phyloP scores from a whole-genome alignment of 2,888 invertebrate genomes.

The Alsophila aescularia region DNA sequence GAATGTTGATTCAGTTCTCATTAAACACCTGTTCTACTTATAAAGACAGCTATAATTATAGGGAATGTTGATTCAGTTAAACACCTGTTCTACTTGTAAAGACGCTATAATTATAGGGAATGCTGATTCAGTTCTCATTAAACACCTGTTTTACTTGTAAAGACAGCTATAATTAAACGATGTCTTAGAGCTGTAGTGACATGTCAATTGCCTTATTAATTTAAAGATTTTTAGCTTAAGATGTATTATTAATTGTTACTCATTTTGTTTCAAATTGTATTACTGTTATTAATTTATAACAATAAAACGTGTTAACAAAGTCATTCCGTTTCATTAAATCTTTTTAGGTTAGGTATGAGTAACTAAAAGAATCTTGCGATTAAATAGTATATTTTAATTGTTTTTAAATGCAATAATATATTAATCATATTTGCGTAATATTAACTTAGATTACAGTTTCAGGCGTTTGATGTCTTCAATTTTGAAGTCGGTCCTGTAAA shows the following conservation, averaged over 20 bases:
- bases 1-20: too few relatives aligned
- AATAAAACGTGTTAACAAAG: slow-evolving; percentile 18
- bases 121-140: too few relatives aligned
- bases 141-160: too few relatives aligned
- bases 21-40: too few relatives aligned
- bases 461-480: slow-evolving; percentile 92
- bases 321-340: not conserved
- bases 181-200: too few relatives aligned
- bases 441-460: slow-evolving; percentile 53
- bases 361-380: too few relatives aligned
- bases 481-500: slow-evolving; percentile 90
- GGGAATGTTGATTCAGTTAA: too few relatives aligned
- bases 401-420: slow-evolving; percentile 25
- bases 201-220: slow-evolving; percentile 2
- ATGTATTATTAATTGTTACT: slow-evolving; percentile 11
- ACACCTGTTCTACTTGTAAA: too few relatives aligned
- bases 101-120: too few relatives aligned
- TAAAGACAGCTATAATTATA: too few relatives aligned
- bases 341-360: too few relatives aligned
- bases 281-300: slow-evolving; percentile 22
- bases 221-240: slow-evolving; percentile 3
- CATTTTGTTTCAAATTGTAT: slow-evolving; percentile 14
- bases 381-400: slow-evolving; percentile 2
- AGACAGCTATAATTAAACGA: too few relatives aligned
- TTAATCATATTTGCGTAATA: slow-evolving; percentile 9